Conservation (phyloP, 2,888 invertebrate species). For the Himalopsyche japonica region DNA sequence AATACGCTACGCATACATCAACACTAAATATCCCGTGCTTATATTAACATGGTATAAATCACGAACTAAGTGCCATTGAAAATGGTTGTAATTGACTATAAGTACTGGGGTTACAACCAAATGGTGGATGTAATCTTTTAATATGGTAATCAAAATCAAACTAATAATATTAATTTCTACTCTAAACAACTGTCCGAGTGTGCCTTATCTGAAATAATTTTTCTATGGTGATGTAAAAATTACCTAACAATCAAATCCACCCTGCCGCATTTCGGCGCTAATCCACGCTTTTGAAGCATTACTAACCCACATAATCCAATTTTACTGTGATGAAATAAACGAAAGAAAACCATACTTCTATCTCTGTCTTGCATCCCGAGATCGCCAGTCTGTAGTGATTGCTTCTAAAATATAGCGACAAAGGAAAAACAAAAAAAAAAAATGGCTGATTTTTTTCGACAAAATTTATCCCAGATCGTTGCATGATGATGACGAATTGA, state of each 20-base stretch:
- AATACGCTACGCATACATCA: neutral
- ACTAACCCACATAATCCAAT: neutral
- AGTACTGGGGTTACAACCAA: too few relatives aligned
- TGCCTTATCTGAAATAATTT: too few relatives aligned
- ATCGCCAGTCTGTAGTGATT: neutral
- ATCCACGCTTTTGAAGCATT: neutral
- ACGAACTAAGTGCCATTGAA: too few relatives aligned
- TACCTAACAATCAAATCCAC: too few relatives aligned
- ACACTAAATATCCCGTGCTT: neutral
- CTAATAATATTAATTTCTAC: too few relatives aligned
- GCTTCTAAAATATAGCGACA: neutral
- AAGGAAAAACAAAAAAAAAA: neutral
- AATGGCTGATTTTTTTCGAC: neutral
- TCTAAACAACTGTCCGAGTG: too few relatives aligned
- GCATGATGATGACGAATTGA: neutral
- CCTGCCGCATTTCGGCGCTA: too few relatives aligned
- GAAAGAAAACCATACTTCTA: neutral
- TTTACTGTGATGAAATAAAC: neutral
- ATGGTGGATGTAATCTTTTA: too few relatives aligned
- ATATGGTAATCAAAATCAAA: too few relatives aligned
- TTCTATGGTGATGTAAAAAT: too few relatives aligned
- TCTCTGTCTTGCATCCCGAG: neutral
- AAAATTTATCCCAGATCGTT: neutral
- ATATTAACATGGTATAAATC: neutral
- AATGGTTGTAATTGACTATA: too few relatives aligned